phyloP scores from a whole-genome alignment of 2,797 vertebrate genomes.

The Vipera latastei region DNA sequence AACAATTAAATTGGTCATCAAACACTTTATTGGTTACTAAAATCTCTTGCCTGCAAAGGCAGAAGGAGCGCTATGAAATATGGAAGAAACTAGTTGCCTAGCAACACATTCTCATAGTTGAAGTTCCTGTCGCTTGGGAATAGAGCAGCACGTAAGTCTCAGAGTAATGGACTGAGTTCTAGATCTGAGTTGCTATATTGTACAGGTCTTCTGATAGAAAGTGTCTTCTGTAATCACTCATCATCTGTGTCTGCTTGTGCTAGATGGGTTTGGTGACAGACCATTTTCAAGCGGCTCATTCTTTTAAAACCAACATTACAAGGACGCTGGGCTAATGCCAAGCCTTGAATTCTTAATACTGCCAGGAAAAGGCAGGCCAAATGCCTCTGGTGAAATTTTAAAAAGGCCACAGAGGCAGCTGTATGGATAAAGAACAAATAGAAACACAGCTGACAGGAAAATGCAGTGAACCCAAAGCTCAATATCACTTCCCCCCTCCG shows the following conservation, averaged over 20 bases:
- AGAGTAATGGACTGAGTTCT: slow-evolving; percentile 8
- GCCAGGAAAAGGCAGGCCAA: slow-evolving; percentile 30
- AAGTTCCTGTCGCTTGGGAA: slow-evolving; percentile 27
- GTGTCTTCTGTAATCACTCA: neutral
- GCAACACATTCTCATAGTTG: slow-evolving; percentile 28
- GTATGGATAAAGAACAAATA: slow-evolving; percentile 4
- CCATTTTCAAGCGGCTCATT: slow-evolving; percentile 16
- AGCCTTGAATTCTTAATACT: slow-evolving; percentile 14
- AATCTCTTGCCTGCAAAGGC: neutral
- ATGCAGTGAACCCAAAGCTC: neutral
- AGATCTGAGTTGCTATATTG: neutral
- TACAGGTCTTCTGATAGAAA: neutral
- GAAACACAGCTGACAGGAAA: slow-evolving; percentile 10
- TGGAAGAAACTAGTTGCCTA: slow-evolving; percentile 33
- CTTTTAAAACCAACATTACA: slow-evolving; percentile 17
- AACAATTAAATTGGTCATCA: slow-evolving; percentile 15
- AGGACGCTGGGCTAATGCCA: slow-evolving; percentile 10
- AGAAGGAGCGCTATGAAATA: slow-evolving; percentile 1
- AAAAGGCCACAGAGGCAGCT: slow-evolving; percentile 23
- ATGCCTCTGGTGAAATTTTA: slow-evolving; percentile 23
- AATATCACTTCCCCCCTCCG: too few species aligned
- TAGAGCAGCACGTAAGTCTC: neutral
- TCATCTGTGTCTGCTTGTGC: neutral
- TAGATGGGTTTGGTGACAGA: neutral
- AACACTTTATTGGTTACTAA: slow-evolving; percentile 15